Base-by-base conservation (phyloP, 2,113 vertebrate genomes). In the Charadrius vociferus region DNA sequence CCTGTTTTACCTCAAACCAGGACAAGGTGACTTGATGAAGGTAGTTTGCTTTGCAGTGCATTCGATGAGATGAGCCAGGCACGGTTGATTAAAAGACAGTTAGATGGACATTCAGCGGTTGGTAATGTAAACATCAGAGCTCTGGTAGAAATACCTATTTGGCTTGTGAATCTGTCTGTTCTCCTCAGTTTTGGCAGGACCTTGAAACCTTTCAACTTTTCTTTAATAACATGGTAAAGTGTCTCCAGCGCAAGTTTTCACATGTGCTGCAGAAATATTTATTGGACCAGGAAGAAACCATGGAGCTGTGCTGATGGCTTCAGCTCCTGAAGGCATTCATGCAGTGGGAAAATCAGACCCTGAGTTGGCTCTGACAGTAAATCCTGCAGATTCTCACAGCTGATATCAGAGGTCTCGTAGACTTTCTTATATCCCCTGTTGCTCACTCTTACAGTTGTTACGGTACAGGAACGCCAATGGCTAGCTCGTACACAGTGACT, bases 191-290 rank as follows among this genome's bases (percentile, higher is more conserved):
- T 95, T 91, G 86, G 65, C 88, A 79, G 55, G 91, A 87, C 88
- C 75, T 95, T 88, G 71, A 83, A 88, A 81, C 26, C 61, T 61
- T 83, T 88, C 59, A 78, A 55, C 34, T 82, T 56, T 85, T 62
- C 49, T 67, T 71, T 93, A 67, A 43, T 88, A 93, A 78, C 15
- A 36, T 52, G 27, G 47, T 70, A 20, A 95, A 92, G 36, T 81
- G 43, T 84, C 79, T 88, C 39, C 68, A 55, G 30, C 65, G 24
- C 80, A 88, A 92, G 82, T 95, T 93, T 94, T 93, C 88, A 90
- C 52, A 63, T 10, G 59, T 86, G 55, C 74, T 73, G 41, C 58
- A 81, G 87, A 90, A 88, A 81, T 85, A 71, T 70, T 83, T 90
- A 59, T 67, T 89, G 72, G 61, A 2, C 39, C 78, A 37, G 49